Evolutionary conservation across 2,888 invertebrate species (phyloP), one percentile per base, ranked within the genome.

Genomic region (Microchrysa polita): DNA sequence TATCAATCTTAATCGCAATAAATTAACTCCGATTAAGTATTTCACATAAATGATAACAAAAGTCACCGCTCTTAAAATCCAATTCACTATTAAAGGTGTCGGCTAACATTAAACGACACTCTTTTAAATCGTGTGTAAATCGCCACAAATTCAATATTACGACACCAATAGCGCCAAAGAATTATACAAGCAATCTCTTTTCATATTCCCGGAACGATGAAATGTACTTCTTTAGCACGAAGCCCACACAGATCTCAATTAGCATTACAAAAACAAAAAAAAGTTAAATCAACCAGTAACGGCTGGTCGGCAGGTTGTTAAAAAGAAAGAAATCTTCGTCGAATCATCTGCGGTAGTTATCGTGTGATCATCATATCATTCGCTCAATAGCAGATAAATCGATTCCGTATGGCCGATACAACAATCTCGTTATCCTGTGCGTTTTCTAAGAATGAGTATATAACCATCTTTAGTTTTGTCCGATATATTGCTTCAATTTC

Each of bases 221-320:
- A 48, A 61, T 60, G 14, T 22, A 48, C 48, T 27, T 22, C 12
- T 18, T 69, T 18, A 14, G 5, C 40, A 65, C 60, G n/a, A 40
- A 16, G 57, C 69, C 69, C 69, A 69, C 69, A 69, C 69, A 55
- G 57, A 69, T 69, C 69, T 42, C 69, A 69, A 69, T 69, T 69
- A 69, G 55, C 69, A 55, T 40, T 69, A 69, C 69, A 69, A 69
- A 69, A 69, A 34, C 27, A 34, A 34, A 34, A 34, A 34, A 34
- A n/a, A n/a, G n/a, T n/a, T n/a, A n/a, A n/a, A n/a, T n/a, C 7
- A 34, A 34, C 27, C 27, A 53, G 69, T 65, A 65, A 65, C 65
- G 65, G 40, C 63, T 44, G 34, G 65, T 12, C 48, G 48, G 48
- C 48, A 48, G 16, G 48, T 48, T 34, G 27, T 34, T 34, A 34